Evolutionary conservation across 2,888 invertebrate species (phyloP).

Genomic region (Heliconius erato): DNA sequence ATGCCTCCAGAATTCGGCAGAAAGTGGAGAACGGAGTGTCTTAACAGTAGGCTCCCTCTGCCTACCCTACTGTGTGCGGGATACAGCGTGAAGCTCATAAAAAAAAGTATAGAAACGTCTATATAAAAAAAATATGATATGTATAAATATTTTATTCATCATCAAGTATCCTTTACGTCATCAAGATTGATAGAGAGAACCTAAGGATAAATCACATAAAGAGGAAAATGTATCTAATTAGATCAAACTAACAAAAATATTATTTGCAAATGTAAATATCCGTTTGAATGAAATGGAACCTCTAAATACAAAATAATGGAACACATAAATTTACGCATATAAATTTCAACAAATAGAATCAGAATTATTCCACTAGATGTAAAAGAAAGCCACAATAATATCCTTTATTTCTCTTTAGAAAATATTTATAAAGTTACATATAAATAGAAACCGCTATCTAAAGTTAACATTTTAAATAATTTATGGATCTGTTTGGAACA

Average conservation of each 20-base stretch:
- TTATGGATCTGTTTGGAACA: constrained; percentile 23
- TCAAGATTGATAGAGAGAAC: not conserved
- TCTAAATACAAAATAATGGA: not conserved
- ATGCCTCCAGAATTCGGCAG: too few species aligned
- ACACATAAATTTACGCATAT: not conserved
- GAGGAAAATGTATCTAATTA: not conserved
- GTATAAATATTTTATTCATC: too few species aligned
- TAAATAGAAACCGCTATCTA: constrained; percentile 2
- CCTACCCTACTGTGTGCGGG: too few species aligned
- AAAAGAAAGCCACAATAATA: constrained; percentile 17
- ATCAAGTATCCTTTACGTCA: too few species aligned
- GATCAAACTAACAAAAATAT: too few species aligned
- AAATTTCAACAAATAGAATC: not conserved
- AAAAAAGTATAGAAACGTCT: too few species aligned
- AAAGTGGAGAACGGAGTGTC: too few species aligned
- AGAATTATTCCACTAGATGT: not conserved
- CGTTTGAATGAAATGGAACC: too few species aligned
- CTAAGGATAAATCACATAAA: not conserved
- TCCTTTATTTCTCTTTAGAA: constrained; percentile 19
- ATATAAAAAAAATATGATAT: too few species aligned
- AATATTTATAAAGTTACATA: constrained; percentile 16
- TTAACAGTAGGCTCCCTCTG: too few species aligned
- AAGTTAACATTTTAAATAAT: constrained; percentile 37
- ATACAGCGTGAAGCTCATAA: not conserved
- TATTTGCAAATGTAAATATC: too few species aligned